Percentiles rank a stretch among this genome's conserved stretches.
Evolutionary conservation across 1,140 invertebrate species (phyloP).

Genomic region (Drosophila bocqueti): DNA sequence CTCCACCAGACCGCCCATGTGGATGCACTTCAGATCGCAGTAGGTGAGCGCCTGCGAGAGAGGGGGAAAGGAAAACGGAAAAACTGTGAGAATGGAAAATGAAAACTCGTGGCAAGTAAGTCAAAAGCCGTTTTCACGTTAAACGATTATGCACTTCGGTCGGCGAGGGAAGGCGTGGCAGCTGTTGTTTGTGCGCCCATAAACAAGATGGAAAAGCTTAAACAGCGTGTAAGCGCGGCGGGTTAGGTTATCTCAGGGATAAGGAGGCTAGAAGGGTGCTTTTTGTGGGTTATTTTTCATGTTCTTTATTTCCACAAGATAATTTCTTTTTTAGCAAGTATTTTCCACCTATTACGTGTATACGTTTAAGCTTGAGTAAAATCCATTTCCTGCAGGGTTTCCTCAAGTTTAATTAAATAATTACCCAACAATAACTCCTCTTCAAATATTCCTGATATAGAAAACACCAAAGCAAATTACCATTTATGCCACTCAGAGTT

Average conservation of each 20-base stretch:
- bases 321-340: background rate
- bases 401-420: background rate
- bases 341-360: no score
- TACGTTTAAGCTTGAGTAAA: background rate
- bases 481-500: background rate
- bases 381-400: background rate
- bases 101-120: constrained; percentile 14
- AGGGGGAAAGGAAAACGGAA: constrained; percentile 20
- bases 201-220: constrained; percentile 39
- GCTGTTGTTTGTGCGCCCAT: constrained; percentile 17
- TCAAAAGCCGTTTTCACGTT: constrained; percentile 54
- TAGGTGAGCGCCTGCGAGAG: constrained; percentile 92
- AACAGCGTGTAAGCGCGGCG: constrained; percentile 18
- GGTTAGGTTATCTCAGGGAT: constrained; percentile 2
- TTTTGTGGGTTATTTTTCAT: background rate
- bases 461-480: background rate
- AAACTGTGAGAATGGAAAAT: constrained; percentile 26
- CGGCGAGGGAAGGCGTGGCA: constrained; percentile 3
- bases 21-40: constrained; percentile 97
- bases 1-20: constrained; percentile 95
- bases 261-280: background rate
- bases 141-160: constrained; percentile 71
- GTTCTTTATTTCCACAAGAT: background rate
- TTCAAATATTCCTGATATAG: background rate
- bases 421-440: background rate